Percentiles rank a stretch among this genome's conserved stretches.
These are phyloP conservation scores for Melanophora roralis DNA, from an alignment of 2,888 invertebrate species.

Conservation along the genomic window DNA sequence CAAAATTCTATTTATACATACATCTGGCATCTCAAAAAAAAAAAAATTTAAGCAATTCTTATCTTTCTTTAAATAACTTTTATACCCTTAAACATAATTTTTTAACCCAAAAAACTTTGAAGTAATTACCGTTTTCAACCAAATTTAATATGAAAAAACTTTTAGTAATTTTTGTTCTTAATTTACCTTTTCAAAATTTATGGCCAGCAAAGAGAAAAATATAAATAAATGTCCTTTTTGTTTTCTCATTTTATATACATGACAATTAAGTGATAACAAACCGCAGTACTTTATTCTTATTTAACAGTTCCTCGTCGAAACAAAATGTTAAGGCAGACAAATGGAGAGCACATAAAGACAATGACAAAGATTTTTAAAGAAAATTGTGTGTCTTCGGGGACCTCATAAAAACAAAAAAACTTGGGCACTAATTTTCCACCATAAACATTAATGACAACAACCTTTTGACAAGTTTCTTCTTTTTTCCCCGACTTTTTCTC, in stretches of 20 bases:
- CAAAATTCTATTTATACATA: too few relatives aligned
- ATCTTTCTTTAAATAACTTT: too few relatives aligned
- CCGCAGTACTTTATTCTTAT: conserved; percentile 32
- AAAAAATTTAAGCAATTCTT: too few relatives aligned
- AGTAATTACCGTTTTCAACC: neutral
- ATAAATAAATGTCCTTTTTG: neutral
- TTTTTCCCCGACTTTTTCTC: neutral
- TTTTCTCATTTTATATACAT: neutral
- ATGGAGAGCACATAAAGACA: neutral
- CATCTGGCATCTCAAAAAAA: too few relatives aligned
- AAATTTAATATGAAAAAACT: neutral
- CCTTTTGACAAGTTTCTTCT: conserved; percentile 50
- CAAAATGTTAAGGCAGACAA: conserved; percentile 3
- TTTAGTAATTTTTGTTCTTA: neutral
- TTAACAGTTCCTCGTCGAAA: neutral
- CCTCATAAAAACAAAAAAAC: conserved; percentile 46
- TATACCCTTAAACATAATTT: neutral
- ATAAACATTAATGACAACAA: conserved; percentile 60
- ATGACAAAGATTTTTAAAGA: conserved; percentile 9
- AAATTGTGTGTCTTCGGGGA: conserved; percentile 47
- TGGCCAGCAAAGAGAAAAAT: neutral
- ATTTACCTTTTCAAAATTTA: conserved; percentile 6
- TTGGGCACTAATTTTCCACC: conserved; percentile 52
- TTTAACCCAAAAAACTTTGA: neutral
- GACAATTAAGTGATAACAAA: conserved; percentile 55